Conservation (phyloP, 2,113 vertebrate genomes). For the Butastur rufipennis region DNA sequence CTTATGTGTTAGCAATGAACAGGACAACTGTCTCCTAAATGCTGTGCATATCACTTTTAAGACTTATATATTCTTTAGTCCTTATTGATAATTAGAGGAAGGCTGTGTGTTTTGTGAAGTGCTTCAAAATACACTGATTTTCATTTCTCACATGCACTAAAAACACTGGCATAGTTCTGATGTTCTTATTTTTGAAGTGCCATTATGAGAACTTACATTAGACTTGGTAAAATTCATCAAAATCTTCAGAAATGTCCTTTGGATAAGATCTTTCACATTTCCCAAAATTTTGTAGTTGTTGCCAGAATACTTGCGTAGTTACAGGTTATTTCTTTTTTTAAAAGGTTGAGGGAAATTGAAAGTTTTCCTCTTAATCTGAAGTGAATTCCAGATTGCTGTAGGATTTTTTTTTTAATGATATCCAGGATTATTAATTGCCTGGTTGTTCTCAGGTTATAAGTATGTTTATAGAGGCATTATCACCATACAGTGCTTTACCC, state of each 20-base stretch:
- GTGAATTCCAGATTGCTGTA: neutral
- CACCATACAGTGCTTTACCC: neutral
- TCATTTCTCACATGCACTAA: neutral
- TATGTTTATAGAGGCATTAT: neutral
- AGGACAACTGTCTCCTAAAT: neutral
- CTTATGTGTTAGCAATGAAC: neutral
- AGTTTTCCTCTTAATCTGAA: neutral
- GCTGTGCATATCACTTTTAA: neutral
- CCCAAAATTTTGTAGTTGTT: neutral
- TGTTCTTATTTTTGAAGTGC: neutral
- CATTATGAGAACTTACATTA: neutral
- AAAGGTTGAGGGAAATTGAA: neutral
- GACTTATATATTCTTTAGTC: neutral
- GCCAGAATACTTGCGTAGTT: neutral
- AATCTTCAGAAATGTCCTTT: neutral
- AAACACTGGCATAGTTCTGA: neutral
- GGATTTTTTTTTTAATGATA: neutral
- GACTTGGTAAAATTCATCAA: neutral
- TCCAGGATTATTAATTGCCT: neutral
- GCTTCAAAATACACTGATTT: neutral
- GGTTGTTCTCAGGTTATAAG: neutral
- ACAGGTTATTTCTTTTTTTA: neutral
- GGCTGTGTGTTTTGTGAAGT: neutral
- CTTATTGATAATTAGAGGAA: neutral
- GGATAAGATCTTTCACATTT: neutral